A percentile compares a stretch with the other conserved stretches of the same genome.
These are phyloP conservation scores for Cataglyphis rosenhaueri DNA, from an alignment of 2,888 invertebrate species.

Conservation along the genomic window DNA sequence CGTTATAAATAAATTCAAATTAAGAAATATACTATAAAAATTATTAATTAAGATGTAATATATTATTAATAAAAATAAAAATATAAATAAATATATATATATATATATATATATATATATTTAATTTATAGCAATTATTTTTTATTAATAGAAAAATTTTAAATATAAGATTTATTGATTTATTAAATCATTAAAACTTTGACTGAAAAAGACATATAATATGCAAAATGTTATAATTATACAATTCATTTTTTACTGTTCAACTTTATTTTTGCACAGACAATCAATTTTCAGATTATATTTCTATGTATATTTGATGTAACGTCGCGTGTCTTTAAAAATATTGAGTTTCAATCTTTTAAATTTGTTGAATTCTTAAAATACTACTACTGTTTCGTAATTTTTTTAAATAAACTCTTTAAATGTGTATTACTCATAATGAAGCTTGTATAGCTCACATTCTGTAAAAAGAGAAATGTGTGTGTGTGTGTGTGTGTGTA, in stretches of 20 bases:
- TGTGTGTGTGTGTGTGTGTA: too few relatives aligned
- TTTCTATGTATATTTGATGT: not conserved
- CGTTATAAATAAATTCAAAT: not conserved
- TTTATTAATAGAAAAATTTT: not conserved
- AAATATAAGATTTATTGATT: not conserved
- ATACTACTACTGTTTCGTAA: not conserved
- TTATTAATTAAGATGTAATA: not conserved
- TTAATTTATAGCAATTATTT: not conserved
- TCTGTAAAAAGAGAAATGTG: not conserved
- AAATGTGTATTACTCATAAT: conserved; percentile 25
- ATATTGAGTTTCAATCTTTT: not conserved
- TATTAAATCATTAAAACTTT: not conserved
- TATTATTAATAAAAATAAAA: not conserved
- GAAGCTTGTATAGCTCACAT: conserved; percentile 19
- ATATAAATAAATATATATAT: not conserved
- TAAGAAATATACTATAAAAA: not conserved
- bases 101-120: not conserved
- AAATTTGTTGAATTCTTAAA: not conserved
- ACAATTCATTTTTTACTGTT: not conserved
- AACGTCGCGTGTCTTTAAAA: not conserved
- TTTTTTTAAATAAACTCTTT: conserved; percentile 16
- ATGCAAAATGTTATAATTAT: not conserved
- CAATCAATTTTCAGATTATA: not conserved
- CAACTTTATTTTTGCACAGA: not conserved
- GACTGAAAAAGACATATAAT: not conserved